Conservation (phyloP, 2,888 invertebrate genomes). For the Ischnura elegans region DNA sequence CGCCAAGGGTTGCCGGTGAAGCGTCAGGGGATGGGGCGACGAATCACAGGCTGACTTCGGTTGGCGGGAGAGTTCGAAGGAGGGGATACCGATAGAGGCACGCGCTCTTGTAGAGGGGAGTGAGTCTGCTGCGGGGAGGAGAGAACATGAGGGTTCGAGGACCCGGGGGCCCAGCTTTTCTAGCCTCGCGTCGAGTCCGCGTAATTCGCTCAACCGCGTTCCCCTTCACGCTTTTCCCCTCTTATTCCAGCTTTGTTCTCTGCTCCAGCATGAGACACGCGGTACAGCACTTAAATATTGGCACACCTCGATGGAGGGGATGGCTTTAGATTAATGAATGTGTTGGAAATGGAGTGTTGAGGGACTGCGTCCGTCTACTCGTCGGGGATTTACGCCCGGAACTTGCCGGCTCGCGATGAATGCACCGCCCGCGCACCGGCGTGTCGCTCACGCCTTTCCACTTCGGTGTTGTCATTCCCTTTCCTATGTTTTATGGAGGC, state of each 20-base stretch:
- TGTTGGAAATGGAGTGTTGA: conserved; percentile 16
- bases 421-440: not conserved
- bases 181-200: conserved; percentile 66
- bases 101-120: conserved; percentile 65
- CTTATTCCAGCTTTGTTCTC: conserved; percentile 61
- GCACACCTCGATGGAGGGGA: conserved; percentile 47
- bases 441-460: not conserved
- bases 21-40: conserved; percentile 57
- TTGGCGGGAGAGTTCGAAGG: conserved; percentile 67
- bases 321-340: conserved; percentile 47
- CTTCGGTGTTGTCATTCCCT: not conserved
- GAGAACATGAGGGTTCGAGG: conserved; percentile 62
- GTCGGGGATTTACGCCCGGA: not conserved
- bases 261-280: conserved; percentile 63
- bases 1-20: conserved; percentile 63
- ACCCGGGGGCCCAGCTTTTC: conserved; percentile 66
- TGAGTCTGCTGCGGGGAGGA: conserved; percentile 35
- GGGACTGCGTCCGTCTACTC: not conserved
- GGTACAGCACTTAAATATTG: conserved; percentile 52
- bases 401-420: not conserved
- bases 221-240: conserved; percentile 51
- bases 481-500: too few species aligned
- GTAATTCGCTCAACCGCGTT: conserved; percentile 61
- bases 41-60: conserved; percentile 62
- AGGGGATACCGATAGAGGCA: conserved; percentile 65